phyloP scores from a whole-genome alignment of 2,888 invertebrate genomes.

The Leucoptera coffeella region DNA sequence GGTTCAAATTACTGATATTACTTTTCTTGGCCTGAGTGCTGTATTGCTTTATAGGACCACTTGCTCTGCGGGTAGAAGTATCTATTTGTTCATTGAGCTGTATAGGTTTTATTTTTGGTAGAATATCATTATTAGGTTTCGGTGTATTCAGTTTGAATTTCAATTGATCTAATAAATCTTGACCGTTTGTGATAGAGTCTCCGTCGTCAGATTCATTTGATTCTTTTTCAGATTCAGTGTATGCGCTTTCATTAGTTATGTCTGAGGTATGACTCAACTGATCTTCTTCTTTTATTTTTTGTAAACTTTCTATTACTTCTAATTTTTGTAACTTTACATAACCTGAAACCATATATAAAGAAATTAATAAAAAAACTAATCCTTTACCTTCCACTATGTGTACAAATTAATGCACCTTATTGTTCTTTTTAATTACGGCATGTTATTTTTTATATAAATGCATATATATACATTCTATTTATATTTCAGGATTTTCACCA shows the following conservation, averaged over 20 bases:
- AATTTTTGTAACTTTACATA: constrained; percentile 51
- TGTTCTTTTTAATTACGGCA: too few relatives aligned
- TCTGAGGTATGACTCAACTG: too few relatives aligned
- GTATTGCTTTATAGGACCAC: constrained; percentile 21
- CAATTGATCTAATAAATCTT: constrained; percentile 17
- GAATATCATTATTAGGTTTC: too few relatives aligned
- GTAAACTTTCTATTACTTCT: constrained; percentile 38
- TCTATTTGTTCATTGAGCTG: constrained; percentile 10
- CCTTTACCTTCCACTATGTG: too few relatives aligned
- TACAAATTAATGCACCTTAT: too few relatives aligned
- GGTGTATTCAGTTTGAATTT: constrained; percentile 14
- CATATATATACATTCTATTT: too few relatives aligned
- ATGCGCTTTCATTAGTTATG: constrained; percentile 27
- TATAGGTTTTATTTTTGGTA: constrained; percentile 6
- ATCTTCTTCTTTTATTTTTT: constrained; percentile 18
- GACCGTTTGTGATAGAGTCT: constrained; percentile 16
- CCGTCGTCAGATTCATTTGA: constrained; percentile 29
- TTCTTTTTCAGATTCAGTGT: constrained; percentile 40
- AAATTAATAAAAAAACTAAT: too few relatives aligned
- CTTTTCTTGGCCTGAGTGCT: constrained; percentile 17
- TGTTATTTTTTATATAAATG: too few relatives aligned
- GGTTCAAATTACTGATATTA: constrained; percentile 17
- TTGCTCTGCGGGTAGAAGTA: constrained; percentile 16
- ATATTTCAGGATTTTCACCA: too few relatives aligned
- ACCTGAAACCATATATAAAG: constrained; percentile 26